Base-by-base conservation (phyloP, 2,888 invertebrate genomes). In the Athetis lepigone region DNA sequence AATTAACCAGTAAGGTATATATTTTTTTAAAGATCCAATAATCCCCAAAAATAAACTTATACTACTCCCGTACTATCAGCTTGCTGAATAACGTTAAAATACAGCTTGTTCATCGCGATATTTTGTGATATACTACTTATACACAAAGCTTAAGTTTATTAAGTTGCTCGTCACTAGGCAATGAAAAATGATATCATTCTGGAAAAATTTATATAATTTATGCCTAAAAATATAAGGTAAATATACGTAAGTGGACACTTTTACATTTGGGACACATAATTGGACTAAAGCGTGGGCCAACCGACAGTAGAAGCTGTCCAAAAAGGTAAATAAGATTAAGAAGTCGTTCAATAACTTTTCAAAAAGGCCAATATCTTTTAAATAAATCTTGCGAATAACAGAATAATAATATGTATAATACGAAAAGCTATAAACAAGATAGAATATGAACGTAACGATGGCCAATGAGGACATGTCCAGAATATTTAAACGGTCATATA, bases 251-350 rank as follows among this genome's bases (percentile, higher is more conserved):
- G 39, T 21, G 27, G n/a, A 27, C 47, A 49, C 25, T 69, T 72
- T 52, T 51, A 52, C 42, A 52, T 27, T 46, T 60, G 40, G 42
- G 6, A 7, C 21, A 52, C 57, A 46, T 54, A 78, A 64, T 70
- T 57, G 59, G 59, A 16, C 36, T 27, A 39, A 43, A 6, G 64
- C 72, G 80, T 80, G 70, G 80, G 80, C 56, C 19, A 60, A 47
- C 46, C 67, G 58, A 59, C 66, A 40, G 55, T 61, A 52, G 52
- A 62, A 55, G 65, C 50, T 42, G 16, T 70, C 75, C 40, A 61
- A 70, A 69, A 77, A 67, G 66, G 75, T 62, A 40, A 61, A 49
- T 65, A 49, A 63, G 60, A 70, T 75, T 47, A 68, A 42, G 62
- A 67, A 77, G 71, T 71, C 50, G 69, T 70, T 70, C 56, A 43